Base-by-base conservation (phyloP, 2,888 invertebrate genomes). In the Neoascia interrupta region DNA sequence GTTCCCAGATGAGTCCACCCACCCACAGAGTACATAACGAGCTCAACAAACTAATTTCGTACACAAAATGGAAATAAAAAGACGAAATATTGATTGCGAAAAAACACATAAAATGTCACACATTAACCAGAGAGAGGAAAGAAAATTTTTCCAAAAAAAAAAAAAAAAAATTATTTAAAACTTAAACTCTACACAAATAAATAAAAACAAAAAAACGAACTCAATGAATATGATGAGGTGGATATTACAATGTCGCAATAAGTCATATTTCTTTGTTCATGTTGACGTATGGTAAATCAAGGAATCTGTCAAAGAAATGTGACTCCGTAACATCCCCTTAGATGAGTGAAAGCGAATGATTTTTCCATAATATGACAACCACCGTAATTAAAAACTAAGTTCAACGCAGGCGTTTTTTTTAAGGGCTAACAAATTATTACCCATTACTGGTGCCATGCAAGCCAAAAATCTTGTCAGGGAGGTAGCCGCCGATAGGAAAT, bases 361-460 rank as follows among this genome's bases (percentile, higher is more conserved):
- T 60, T 8, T 53, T 19, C 8, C 45, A 23, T 31, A 10, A 6
- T 19, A n/a, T 11, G 43, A 75, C 63, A 69, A 39, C 56, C 63
- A 76, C 70, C 70, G 54, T 53, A 41, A 26, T 8, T 8, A n/a
- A 37, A 36, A 15, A 23, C 8, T 45, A 53, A 28, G 23, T 66
- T 47, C 34, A 54, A 63, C 26, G 64, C 43, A 63, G 66, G 36
- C 28, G 41, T 11, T 39, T 18, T 43, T 34, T 31, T 54, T 49
- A 23, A 41, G 56, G 61, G 66, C 26, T 39, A 61, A 56, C 58
- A 49, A 19, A 49, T 58, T 49, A 83, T 87, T 88, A 88, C 88
- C 88, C 86, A 88, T 87, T 37, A 88, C 88, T 82, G 88, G 88
- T 82, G 88, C 88, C 85, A 88, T 86, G 83, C 86, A 88, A 83